Conservation (phyloP, 2,888 invertebrate genomes). For the Eupithecia tripunctaria region DNA sequence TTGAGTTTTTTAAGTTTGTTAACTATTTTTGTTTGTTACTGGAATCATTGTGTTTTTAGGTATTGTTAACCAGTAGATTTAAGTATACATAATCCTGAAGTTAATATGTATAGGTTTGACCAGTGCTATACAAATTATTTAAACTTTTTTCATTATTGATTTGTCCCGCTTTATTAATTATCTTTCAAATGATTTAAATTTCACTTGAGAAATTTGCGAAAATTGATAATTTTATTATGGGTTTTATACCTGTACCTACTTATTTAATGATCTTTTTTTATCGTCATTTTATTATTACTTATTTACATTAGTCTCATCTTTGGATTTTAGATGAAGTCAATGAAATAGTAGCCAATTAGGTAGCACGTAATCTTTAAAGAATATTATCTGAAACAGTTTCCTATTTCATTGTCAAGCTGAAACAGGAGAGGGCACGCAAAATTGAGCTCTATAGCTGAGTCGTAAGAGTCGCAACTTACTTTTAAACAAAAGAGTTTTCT, state of each 20-base stretch:
- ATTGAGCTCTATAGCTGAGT: conserved; percentile 5
- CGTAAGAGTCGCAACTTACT: conserved; percentile 3
- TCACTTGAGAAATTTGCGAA: too few species aligned
- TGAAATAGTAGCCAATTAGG: not conserved
- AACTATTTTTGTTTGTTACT: not conserved
- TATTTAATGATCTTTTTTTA: too few species aligned
- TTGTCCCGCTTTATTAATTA: too few species aligned
- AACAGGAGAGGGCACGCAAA: not conserved
- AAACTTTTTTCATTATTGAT: too few species aligned
- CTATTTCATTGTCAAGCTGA: not conserved
- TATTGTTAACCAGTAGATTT: too few species aligned
- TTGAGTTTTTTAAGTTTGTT: not conserved
- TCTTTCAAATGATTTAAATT: too few species aligned
- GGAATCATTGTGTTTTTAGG: not conserved
- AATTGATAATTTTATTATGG: too few species aligned
- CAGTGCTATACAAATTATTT: too few species aligned
- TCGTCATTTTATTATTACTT: not conserved
- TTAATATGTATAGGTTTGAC: too few species aligned
- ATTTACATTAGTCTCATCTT: not conserved
- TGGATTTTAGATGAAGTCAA: not conserved
- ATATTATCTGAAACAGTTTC: not conserved
- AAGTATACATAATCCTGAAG: too few species aligned
- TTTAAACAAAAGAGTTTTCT: not conserved
- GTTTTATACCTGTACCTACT: not conserved
- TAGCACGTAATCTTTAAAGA: not conserved